phyloP scores from a whole-genome alignment of 2,888 invertebrate genomes.

The Drosophila mettleri region DNA sequence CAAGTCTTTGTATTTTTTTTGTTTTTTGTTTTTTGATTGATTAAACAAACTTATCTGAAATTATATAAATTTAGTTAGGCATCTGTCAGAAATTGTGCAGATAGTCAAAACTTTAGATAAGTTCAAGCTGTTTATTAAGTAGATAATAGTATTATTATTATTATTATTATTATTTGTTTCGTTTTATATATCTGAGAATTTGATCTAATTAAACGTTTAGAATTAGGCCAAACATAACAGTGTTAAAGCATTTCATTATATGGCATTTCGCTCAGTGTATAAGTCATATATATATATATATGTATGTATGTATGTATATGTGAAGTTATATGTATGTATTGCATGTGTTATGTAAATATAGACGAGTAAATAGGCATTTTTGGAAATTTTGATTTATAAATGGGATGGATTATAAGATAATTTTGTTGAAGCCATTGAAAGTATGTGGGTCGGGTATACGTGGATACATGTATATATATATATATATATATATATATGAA shows the following conservation, averaged over 20 bases:
- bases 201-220: slow-evolving; percentile 71
- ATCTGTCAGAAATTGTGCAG: slow-evolving; percentile 10
- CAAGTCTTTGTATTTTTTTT: slow-evolving; percentile 58
- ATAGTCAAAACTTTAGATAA: slow-evolving; percentile 6
- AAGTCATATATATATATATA: slow-evolving; percentile 49
- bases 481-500: slow-evolving; percentile 14
- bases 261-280: slow-evolving; percentile 76
- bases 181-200: slow-evolving; percentile 40
- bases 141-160: slow-evolving; percentile 25
- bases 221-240: slow-evolving; percentile 78
- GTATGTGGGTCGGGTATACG: slow-evolving; percentile 39
- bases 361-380: slow-evolving; percentile 69
- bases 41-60: slow-evolving; percentile 51
- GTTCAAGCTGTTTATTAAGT: slow-evolving; percentile 24
- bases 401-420: slow-evolving; percentile 52
- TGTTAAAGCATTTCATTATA: slow-evolving; percentile 73
- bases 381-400: slow-evolving; percentile 46
- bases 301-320: slow-evolving; percentile 17
- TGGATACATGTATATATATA: slow-evolving; percentile 28
- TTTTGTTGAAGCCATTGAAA: slow-evolving; percentile 64
- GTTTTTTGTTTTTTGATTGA: slow-evolving; percentile 28
- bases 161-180: slow-evolving; percentile 13
- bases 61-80: slow-evolving; percentile 14
- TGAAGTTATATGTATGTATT: slow-evolving; percentile 26
- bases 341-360: slow-evolving; percentile 55